Percentiles rank a stretch among this genome's conserved stretches.
These are phyloP conservation scores for Tachina lurida DNA, from an alignment of 2,888 invertebrate genomes.

Conservation along the genomic window DNA sequence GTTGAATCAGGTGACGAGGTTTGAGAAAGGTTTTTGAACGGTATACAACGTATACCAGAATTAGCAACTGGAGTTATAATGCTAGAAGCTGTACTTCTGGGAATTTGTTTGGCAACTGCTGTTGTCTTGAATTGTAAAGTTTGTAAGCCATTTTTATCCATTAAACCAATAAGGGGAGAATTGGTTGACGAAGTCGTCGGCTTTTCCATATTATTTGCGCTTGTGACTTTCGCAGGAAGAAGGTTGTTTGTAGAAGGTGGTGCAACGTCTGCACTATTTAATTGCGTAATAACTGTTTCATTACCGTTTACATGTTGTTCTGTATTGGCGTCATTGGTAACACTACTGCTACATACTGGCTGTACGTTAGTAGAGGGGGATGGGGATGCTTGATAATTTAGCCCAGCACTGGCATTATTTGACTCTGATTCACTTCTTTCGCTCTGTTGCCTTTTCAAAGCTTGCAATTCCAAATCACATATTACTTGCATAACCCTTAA, in stretches of 20 bases:
- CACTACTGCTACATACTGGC: conserved; percentile 3
- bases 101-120: conserved; percentile 40
- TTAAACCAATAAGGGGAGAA: conserved; percentile 62
- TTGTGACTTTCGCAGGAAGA: background rate
- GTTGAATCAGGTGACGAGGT: conserved; percentile 19
- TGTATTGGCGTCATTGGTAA: background rate
- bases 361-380: conserved; percentile 21
- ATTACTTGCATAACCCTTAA: conserved; percentile 79
- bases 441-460: conserved; percentile 72
- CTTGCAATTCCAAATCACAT: conserved; percentile 77
- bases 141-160: conserved; percentile 65
- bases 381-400: conserved; percentile 35
- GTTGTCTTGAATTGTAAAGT: conserved; percentile 54
- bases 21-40: conserved; percentile 67
- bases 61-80: conserved; percentile 23
- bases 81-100: conserved; percentile 2
- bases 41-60: conserved; percentile 69
- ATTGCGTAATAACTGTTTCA: conserved; percentile 44
- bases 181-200: background rate
- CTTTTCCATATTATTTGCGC: background rate
- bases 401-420: conserved; percentile 30
- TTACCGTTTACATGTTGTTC: conserved; percentile 9
- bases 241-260: background rate
- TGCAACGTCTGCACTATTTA: conserved; percentile 35
- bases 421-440: conserved; percentile 7